Evolutionary conservation across 2,797 vertebrate species (phyloP).

Genomic region (Pangasius mekongensis): DNA sequence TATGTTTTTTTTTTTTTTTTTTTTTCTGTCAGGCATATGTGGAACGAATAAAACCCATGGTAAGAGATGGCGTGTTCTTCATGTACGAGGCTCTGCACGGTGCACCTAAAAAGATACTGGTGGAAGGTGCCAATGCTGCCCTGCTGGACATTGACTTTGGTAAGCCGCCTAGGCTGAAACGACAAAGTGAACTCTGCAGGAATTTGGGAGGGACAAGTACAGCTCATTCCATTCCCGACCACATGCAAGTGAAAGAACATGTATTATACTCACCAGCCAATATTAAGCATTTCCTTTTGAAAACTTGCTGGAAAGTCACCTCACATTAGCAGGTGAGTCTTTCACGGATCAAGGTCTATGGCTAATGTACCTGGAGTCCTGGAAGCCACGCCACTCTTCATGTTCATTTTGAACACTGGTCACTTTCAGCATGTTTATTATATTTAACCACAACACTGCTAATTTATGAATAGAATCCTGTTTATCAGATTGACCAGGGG

Average conservation of each 20-base stretch:
- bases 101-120: conserved; percentile 92
- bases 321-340: conserved; percentile 59
- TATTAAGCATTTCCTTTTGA: neutral
- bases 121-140: conserved; percentile 96
- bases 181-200: neutral
- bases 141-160: conserved; percentile 98
- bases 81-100: conserved; percentile 95
- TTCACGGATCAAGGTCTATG: neutral
- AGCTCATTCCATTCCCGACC: neutral
- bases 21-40: conserved; percentile 78
- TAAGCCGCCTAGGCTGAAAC: conserved; percentile 68
- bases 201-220: neutral
- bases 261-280: neutral
- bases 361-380: conserved; percentile 7
- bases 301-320: conserved; percentile 57
- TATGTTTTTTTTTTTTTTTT: neutral
- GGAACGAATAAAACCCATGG: conserved; percentile 94
- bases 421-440: neutral
- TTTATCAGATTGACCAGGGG: neutral
- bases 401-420: neutral
- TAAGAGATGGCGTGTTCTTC: conserved; percentile 94
- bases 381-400: neutral
- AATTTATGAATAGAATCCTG: neutral
- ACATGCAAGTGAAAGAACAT: neutral
- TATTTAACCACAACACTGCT: neutral